Evolutionary conservation across 2,113 vertebrate genomes (phyloP), one percentile per base, ranked within the genome.

Genomic region (Ginglymostoma cirratum): DNA sequence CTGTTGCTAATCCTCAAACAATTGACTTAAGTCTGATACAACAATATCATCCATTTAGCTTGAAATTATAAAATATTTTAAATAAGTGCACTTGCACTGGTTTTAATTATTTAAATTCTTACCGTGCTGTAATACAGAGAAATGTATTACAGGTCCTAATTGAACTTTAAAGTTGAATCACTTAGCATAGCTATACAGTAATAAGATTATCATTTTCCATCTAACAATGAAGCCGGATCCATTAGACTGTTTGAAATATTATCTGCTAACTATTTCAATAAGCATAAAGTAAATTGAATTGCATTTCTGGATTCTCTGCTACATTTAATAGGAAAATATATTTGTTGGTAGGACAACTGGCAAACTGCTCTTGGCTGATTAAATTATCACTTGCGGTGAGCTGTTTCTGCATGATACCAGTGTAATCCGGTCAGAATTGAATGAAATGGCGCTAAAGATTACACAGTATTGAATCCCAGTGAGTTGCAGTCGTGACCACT

Each of bases 31-130:
- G 45, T 76, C 72, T 72, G 61, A 66, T 52, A 42, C 23, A 42
- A 8, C 65, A 66, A 42, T n/a, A 93, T 93, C 65, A 93, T 19
- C 19, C 61, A 66, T 93, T 93, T 65, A 95, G 34, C 52, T 72
- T 95, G 94, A 72, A 72, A 72, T 94, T 94, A 45, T 94, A 70
- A 69, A 70, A 95, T 95, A 19, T 95, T 95, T 95, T 72, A 76
- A 95, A 72, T 72, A 70, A 72, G 45, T 45, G 42, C 23, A 8
- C 24, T 72, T 70, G 42, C 93, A 95, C 45, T 48, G 24, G 42
- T 72, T 95, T 90, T 30, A 72, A 95, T 48, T 95, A 95, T 95
- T 72, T 95, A 52, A 95, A 72, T 72, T 95, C 27, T 95, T 90
- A 90, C 52, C 52, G 67, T 24, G 5, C 69, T 72, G 69, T 45